Evolutionary conservation across 2,113 vertebrate species (phyloP).

Genomic region (Abramis brama): DNA sequence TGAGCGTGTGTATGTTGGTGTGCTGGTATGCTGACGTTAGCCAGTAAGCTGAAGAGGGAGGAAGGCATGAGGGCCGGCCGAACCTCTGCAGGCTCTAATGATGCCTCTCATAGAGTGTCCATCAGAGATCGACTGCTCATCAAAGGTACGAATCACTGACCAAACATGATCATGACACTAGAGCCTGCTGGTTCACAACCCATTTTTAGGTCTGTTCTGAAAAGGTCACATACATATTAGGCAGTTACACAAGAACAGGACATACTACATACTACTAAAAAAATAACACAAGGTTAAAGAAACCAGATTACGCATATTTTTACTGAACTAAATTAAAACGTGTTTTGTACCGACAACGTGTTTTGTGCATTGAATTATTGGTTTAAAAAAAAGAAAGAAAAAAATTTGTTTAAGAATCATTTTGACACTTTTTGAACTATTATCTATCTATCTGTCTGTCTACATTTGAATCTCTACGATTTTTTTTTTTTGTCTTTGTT

Average conservation of each 20-base stretch:
- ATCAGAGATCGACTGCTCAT: slow-evolving; percentile 93
- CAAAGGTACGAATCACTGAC: slow-evolving; percentile 83
- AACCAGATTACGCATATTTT: too few relatives aligned
- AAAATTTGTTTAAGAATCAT: too few relatives aligned
- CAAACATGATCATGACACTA: not conserved
- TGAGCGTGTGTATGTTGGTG: slow-evolving; percentile 55
- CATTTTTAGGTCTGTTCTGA: not conserved
- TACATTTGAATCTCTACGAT: too few relatives aligned
- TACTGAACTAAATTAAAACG: too few relatives aligned
- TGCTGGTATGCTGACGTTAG: slow-evolving; percentile 91
- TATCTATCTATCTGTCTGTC: too few relatives aligned
- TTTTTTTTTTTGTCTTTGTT: too few relatives aligned
- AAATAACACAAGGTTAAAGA: too few relatives aligned
- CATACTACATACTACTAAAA: too few relatives aligned
- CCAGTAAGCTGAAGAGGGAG: slow-evolving; percentile 94
- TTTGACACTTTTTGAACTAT: too few relatives aligned
- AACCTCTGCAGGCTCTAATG: slow-evolving; percentile 75
- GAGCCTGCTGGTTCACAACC: not conserved
- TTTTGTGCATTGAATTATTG: too few relatives aligned
- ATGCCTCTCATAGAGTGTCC: slow-evolving; percentile 90
- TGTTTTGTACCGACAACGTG: too few relatives aligned
- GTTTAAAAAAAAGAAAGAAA: too few relatives aligned
- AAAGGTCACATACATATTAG: not conserved
- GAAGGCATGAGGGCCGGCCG: slow-evolving; percentile 87
- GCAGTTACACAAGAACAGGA: not conserved